A percentile compares a stretch with the other conserved stretches of the same genome.
Evolutionary conservation across 1,140 invertebrate species (phyloP).

Genomic region (Cotesia vestalis): DNA sequence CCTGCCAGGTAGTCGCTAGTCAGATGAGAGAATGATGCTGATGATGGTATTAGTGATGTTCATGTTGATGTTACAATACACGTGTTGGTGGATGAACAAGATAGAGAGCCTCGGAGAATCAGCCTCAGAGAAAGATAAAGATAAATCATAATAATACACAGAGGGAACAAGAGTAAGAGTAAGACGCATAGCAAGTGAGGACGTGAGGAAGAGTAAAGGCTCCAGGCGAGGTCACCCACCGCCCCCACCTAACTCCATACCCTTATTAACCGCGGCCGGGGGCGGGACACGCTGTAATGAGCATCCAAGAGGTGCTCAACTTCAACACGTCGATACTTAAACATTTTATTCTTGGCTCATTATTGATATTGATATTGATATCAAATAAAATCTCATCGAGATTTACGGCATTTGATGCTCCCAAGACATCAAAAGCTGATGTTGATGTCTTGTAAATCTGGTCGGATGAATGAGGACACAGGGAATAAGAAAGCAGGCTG

Average conservation of each 20-base stretch:
- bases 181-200: slow-evolving; percentile 32
- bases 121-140: slow-evolving; percentile 33
- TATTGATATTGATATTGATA: too few relatives aligned
- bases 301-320: slow-evolving; percentile 63
- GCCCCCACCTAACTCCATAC: slow-evolving; percentile 53
- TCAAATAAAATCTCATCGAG: too few relatives aligned
- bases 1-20: slow-evolving; percentile 42
- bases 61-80: background rate
- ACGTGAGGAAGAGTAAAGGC: slow-evolving; percentile 54
- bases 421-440: background rate
- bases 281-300: slow-evolving; percentile 64
- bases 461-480: slow-evolving; percentile 20
- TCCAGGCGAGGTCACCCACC: slow-evolving; percentile 64
- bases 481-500: slow-evolving; percentile 55
- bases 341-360: too few relatives aligned
- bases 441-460: background rate
- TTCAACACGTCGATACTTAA: slow-evolving; percentile 40
- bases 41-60: slow-evolving; percentile 8
- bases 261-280: slow-evolving; percentile 63
- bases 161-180: slow-evolving; percentile 30
- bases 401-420: too few relatives aligned
- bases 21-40: slow-evolving; percentile 34
- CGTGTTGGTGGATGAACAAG: slow-evolving; percentile 25
- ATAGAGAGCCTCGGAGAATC: slow-evolving; percentile 23
- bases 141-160: background rate